Evolutionary conservation across 2,888 invertebrate genomes (phyloP).

Genomic region (Phasia obesa): DNA sequence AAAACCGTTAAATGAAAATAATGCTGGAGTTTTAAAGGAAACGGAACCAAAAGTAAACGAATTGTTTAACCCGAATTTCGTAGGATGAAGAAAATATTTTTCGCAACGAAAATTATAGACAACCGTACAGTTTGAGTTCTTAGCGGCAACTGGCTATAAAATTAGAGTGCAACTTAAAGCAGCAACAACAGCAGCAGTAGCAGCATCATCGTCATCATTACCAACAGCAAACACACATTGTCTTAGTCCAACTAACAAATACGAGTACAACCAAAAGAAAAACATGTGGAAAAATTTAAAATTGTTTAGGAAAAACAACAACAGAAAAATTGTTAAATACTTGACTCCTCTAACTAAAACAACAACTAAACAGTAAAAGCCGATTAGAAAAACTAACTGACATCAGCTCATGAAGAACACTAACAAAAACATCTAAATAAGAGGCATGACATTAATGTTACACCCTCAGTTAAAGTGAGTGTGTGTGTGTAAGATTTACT

Average conservation of each 20-base stretch:
- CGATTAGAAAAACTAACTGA: constrained; percentile 47
- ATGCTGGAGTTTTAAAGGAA: constrained; percentile 6
- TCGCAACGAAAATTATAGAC: constrained; percentile 32
- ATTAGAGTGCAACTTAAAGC: constrained; percentile 62
- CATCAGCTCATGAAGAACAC: background rate
- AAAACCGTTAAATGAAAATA: constrained; percentile 10
- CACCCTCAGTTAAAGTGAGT: background rate
- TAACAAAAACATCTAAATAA: background rate
- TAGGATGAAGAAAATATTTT: constrained; percentile 21
- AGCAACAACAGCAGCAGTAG: background rate
- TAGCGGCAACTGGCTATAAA: constrained; percentile 67
- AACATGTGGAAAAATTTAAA: background rate
- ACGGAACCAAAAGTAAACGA: background rate
- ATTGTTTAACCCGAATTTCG: constrained; percentile 43
- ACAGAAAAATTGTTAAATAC: constrained; percentile 18
- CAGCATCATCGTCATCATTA: constrained; percentile 19
- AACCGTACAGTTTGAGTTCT: constrained; percentile 64
- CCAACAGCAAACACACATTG: background rate
- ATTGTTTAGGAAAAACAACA: constrained; percentile 18
- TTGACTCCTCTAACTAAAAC: constrained; percentile 57
- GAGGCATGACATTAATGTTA: background rate
- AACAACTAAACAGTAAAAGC: constrained; percentile 35
- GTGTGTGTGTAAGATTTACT: constrained; percentile 1
- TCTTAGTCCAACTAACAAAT: constrained; percentile 16
- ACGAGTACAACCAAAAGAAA: constrained; percentile 10